Percentiles rank a stretch among this genome's conserved stretches.
Conservation (phyloP, 1,140 invertebrate genomes). For the Hermatobates lingyangjiaoensis region DNA sequence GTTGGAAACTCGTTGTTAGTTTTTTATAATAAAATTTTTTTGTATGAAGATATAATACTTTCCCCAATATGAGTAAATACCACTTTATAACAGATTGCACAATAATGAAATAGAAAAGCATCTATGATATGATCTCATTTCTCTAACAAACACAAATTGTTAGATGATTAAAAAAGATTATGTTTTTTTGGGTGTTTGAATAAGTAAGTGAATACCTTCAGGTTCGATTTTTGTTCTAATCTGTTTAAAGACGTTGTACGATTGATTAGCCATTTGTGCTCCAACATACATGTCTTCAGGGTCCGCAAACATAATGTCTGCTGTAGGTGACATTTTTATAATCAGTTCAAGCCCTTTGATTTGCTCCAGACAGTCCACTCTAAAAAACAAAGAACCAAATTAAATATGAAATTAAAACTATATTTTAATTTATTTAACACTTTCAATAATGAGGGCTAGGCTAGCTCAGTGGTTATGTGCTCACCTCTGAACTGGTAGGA, state of each 20-base stretch:
- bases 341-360: too few relatives aligned
- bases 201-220: slow-evolving; percentile 11
- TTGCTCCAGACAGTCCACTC: slow-evolving; percentile 46
- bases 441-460: too few relatives aligned
- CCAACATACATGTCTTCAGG: slow-evolving; percentile 71
- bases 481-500: too few relatives aligned
- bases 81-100: neutral
- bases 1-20: too few relatives aligned
- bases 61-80: neutral
- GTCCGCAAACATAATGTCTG: slow-evolving; percentile 60
- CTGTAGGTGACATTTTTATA: slow-evolving; percentile 32
- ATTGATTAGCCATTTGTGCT: slow-evolving; percentile 38
- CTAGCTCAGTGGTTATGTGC: too few relatives aligned
- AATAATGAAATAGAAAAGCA: neutral
- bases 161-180: neutral
- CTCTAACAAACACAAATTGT: neutral
- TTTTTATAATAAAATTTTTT: neutral
- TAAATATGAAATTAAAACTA: too few relatives aligned
- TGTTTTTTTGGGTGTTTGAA: neutral
- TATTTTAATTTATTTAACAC: too few relatives aligned
- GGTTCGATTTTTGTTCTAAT: slow-evolving; percentile 40
- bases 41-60: neutral
- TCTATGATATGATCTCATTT: neutral
- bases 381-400: too few relatives aligned
- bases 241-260: slow-evolving; percentile 44